phyloP scores from a whole-genome alignment of 2,797 vertebrate genomes.

The Hemibagrus guttatus region DNA sequence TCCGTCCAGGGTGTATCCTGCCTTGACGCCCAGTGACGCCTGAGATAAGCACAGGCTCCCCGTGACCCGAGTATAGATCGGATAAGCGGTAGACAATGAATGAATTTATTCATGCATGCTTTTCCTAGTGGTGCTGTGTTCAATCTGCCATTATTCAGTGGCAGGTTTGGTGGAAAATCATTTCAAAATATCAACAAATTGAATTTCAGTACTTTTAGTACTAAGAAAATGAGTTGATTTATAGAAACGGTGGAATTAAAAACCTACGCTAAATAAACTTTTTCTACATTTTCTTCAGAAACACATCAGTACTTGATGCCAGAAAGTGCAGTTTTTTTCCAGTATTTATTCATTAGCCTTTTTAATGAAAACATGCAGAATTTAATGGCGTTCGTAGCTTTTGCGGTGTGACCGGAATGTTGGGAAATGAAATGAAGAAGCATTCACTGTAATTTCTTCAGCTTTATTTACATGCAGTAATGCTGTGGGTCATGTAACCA shows the following conservation, averaged over 20 bases:
- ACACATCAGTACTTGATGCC: neutral
- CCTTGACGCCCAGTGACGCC: no score
- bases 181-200: neutral
- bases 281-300: neutral
- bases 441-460: conserved; percentile 62
- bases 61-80: no score
- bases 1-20: no score
- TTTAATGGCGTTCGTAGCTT: neutral
- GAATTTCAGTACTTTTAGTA: neutral
- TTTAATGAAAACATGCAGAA: neutral
- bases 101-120: neutral
- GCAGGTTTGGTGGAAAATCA: neutral
- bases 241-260: neutral
- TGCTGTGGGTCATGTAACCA: conserved; percentile 76
- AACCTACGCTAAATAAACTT: neutral
- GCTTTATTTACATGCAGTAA: conserved; percentile 85
- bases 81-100: no score
- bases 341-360: neutral
- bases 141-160: neutral
- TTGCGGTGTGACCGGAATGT: neutral
- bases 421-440: neutral
- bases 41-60: no score
- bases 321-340: neutral
- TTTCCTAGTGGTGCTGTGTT: neutral
- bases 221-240: neutral